Evolutionary conservation across 1,140 invertebrate species (phyloP).

Genomic region (Tetraneura akinire): DNA sequence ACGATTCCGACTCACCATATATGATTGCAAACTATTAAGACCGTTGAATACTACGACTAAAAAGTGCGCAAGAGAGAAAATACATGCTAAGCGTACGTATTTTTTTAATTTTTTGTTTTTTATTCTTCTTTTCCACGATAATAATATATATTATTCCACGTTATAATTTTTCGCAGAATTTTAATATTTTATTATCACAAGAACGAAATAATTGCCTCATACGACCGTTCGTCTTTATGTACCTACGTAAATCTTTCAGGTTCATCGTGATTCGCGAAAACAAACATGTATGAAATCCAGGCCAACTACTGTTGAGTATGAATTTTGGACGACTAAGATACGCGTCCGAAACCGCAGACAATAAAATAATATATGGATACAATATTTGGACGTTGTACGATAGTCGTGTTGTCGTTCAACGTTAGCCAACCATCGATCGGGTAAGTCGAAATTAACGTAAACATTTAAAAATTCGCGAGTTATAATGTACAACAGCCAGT

Average conservation of each 20-base stretch:
- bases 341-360: background rate
- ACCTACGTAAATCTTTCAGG: too few relatives aligned
- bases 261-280: background rate
- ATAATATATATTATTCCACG: too few relatives aligned
- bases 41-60: background rate
- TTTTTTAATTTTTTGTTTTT: constrained; percentile 13
- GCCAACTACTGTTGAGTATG: background rate
- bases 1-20: constrained; percentile 15
- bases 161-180: too few relatives aligned
- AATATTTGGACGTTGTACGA: background rate
- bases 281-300: background rate
- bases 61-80: background rate
- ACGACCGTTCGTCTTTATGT: background rate
- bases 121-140: background rate
- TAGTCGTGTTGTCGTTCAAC: background rate
- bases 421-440: background rate
- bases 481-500: too few relatives aligned
- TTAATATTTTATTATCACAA: too few relatives aligned
- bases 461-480: too few relatives aligned
- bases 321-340: constrained; percentile 15
- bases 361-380: background rate
- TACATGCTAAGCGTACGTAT: background rate
- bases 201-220: background rate
- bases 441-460: too few relatives aligned
- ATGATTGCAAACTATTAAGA: background rate